phyloP scores from a whole-genome alignment of 2,797 vertebrate species.

The Schizopygopsis malacanthus region DNA sequence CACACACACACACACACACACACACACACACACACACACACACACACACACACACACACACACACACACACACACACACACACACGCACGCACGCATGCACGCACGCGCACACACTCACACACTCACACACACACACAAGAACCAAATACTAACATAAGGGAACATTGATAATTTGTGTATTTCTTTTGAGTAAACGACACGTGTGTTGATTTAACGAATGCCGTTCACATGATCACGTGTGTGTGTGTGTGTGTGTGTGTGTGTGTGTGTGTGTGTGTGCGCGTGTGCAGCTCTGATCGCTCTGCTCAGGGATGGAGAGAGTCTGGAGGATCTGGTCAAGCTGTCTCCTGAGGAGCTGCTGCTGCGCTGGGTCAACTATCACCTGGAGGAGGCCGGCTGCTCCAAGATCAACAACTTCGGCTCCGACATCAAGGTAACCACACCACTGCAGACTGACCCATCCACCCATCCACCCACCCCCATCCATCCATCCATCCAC shows the following conservation, averaged over 20 bases:
- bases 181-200: neutral
- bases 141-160: neutral
- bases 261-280: constrained; percentile 54
- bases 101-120: no score
- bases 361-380: constrained; percentile 95
- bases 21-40: no score
- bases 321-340: constrained; percentile 96
- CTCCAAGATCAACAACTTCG: constrained; percentile 94
- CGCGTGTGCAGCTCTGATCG: constrained; percentile 86
- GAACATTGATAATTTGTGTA: neutral
- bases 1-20: no score
- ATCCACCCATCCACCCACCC: no score
- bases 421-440: constrained; percentile 93
- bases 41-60: no score
- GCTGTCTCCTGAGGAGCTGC: constrained; percentile 93
- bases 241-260: neutral
- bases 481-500: no score
- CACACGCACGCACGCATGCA: no score
- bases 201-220: neutral
- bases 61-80: no score
- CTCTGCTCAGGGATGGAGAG: constrained; percentile 92
- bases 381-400: constrained; percentile 91
- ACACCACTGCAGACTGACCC: no score
- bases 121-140: neutral
- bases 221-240: neutral